Conservation (phyloP, 1,140 invertebrate genomes). For the Cotesia typhae region DNA sequence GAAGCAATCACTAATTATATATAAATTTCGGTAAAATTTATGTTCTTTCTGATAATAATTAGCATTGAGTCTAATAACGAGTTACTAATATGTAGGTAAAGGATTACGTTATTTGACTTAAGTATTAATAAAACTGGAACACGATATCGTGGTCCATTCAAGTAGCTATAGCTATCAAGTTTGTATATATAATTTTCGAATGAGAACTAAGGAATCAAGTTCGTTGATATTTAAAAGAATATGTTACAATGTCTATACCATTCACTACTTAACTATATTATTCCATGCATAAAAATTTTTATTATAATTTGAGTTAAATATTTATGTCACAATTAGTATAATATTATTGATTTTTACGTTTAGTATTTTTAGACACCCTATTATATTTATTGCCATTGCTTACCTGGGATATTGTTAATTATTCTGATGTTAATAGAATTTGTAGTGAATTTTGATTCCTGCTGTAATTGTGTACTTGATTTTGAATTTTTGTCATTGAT, state of each 20-base stretch:
- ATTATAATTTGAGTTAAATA: background rate
- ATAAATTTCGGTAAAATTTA: too few species aligned
- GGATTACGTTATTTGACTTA: conserved; percentile 2
- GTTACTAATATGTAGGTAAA: background rate
- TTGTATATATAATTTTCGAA: conserved; percentile 3
- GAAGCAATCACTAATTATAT: too few species aligned
- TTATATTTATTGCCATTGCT: too few species aligned
- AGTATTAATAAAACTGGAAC: conserved; percentile 18
- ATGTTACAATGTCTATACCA: background rate
- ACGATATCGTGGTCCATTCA: conserved; percentile 24
- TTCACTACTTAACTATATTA: conserved; percentile 1
- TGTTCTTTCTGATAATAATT: background rate
- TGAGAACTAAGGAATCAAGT: conserved; percentile 19
- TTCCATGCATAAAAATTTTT: background rate
- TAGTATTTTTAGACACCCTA: too few species aligned
- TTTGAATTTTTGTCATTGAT: background rate
- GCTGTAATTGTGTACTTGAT: too few species aligned
- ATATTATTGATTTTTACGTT: too few species aligned
- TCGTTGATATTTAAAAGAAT: background rate
- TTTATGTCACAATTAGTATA: too few species aligned
- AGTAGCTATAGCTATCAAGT: background rate
- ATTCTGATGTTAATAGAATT: too few species aligned
- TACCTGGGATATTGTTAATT: too few species aligned
- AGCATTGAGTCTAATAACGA: background rate
- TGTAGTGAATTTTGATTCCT: too few species aligned